These are phyloP conservation scores for Laupala kohalensis DNA, from an alignment of 1,140 invertebrate genomes.

Conservation along the genomic window DNA sequence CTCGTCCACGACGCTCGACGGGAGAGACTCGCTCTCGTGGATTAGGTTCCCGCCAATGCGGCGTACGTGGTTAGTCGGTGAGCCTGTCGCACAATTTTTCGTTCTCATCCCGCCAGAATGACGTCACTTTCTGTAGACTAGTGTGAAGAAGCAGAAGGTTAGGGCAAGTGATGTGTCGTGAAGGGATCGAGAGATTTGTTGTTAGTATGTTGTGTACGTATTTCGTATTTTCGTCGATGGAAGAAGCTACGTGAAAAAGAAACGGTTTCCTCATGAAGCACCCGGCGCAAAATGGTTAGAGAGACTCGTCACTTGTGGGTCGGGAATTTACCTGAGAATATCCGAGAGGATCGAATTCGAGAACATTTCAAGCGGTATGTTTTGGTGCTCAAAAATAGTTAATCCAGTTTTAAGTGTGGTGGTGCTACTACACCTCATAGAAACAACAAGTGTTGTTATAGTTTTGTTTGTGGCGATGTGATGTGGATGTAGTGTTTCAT, in stretches of 20 bases:
- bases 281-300: constrained; percentile 92
- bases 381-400: not conserved
- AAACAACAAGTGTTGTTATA: constrained; percentile 2
- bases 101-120: constrained; percentile 32
- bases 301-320: constrained; percentile 99
- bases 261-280: constrained; percentile 52
- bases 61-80: constrained; percentile 12
- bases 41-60: not conserved
- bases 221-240: constrained; percentile 11
- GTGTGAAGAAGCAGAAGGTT: constrained; percentile 26
- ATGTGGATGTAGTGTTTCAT: constrained; percentile 10
- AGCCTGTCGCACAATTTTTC: constrained; percentile 12
- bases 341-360: constrained; percentile 85
- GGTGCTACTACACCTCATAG: not conserved
- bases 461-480: constrained; percentile 8
- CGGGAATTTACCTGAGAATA: constrained; percentile 99
- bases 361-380: constrained; percentile 95
- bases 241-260: constrained; percentile 12
- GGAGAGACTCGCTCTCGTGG: constrained; percentile 6
- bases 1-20: constrained; percentile 9
- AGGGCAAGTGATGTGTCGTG: constrained; percentile 17
- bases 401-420: not conserved
- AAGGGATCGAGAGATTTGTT: constrained; percentile 17
- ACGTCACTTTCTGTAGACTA: constrained; percentile 39
- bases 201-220: constrained; percentile 17